Evolutionary conservation across 2,113 vertebrate species (phyloP), one percentile per base, ranked within the genome.

Genomic region (Callionymus lyra): DNA sequence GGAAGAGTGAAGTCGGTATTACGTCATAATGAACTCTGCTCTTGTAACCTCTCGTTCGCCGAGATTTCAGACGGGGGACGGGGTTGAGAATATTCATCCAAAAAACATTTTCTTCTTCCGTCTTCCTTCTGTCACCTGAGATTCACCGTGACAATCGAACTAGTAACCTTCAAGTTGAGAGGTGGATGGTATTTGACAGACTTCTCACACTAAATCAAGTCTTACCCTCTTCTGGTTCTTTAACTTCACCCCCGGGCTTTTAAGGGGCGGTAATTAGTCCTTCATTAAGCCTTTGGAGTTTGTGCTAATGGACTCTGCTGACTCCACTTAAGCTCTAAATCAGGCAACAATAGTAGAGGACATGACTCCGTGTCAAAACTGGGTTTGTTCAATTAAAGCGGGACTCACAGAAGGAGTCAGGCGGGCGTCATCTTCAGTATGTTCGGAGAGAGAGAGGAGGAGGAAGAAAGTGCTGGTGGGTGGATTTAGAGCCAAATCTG

Each of bases 221-320:
- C 57, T 59, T 43, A 27, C 44, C 37, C 48, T 40, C 17, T 17
- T 44, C 55, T 47, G 37, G 14, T 49, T 51, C 43, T 49, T 44
- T 66, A 56, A 68, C 50, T 32, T 53, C 47, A 51, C 63, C 59
- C 49, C 53, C 39, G 42, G 38, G 54, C 34, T 47, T 59, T 73
- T 68, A 52, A 78, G 38, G 56, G 31, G 45, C 70, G 52, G 63
- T 77, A 84, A 84, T 80, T 82, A 82, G 49, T 56, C 56, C 57
- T 69, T 80, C 60, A 79, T 83, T 81, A 84, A 60, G 63, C 63
- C 50, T 40, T 54, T 57, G 55, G 55, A 80, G 74, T 69, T 68
- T 51, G 51, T 31, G 12, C 72, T 86, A 83, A 85, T 82, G 70
- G 72, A 82, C 73, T 79, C 59, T 47, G 46, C 31, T 38, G 46